Conservation (phyloP, 2,797 vertebrate genomes). For the Acipenser oxyrinchus region DNA sequence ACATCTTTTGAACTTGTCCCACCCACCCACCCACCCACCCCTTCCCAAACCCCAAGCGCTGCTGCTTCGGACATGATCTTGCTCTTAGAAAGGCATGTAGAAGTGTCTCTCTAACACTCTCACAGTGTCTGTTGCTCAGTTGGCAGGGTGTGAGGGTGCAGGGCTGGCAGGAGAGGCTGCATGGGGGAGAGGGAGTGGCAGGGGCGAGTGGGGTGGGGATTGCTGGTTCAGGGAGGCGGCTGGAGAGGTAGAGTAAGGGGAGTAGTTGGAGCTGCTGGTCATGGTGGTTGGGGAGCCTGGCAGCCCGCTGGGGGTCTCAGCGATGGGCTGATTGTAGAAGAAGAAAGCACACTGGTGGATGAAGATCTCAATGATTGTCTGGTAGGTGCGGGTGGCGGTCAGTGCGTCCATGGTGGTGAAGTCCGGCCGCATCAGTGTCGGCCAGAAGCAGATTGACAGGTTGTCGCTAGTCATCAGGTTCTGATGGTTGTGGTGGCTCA, state of each 20-base stretch:
- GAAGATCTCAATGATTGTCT: conserved; percentile 98
- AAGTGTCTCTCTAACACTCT: conserved; percentile 31
- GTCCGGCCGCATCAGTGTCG: conserved; percentile 88
- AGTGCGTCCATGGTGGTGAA: conserved; percentile 96
- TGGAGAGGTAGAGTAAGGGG: conserved; percentile 45
- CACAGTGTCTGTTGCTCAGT: conserved; percentile 82
- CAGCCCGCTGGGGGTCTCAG: conserved; percentile 64
- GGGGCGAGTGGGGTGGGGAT: conserved; percentile 79
- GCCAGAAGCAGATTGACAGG: conserved; percentile 97
- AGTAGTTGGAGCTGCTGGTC: conserved; percentile 47
- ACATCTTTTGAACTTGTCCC: no score
- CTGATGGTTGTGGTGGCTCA: conserved; percentile 80
- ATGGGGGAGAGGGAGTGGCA: conserved; percentile 73
- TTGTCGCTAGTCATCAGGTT: conserved; percentile 97
- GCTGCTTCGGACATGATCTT: no score
- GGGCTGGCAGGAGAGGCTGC: conserved; percentile 61
- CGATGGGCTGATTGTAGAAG: conserved; percentile 72
- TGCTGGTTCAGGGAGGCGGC: conserved; percentile 65
- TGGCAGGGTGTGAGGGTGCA: conserved; percentile 64
- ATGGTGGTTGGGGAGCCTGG: conserved; percentile 67
- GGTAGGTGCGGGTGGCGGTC: conserved; percentile 89
- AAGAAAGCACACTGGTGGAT: conserved; percentile 90
- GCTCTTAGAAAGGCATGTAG: no score
- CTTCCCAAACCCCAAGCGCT: no score
- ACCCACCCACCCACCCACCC: no score